Base-by-base conservation (phyloP, 2,888 invertebrate genomes). In the Sicus ferrugineus region DNA sequence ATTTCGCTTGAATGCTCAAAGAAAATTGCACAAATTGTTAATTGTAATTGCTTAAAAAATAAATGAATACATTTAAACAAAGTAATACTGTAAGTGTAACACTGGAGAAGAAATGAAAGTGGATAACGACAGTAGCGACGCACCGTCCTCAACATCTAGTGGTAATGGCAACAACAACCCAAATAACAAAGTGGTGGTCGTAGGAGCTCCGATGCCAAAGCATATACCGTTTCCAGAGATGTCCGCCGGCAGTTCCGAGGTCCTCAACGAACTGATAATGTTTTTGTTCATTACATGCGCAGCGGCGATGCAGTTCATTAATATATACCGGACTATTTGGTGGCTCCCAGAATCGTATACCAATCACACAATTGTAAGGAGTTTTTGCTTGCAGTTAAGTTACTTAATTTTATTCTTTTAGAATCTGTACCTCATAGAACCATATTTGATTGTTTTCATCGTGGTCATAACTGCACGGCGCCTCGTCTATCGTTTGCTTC, bases 271-370 rank as follows among this genome's bases (percentile, higher is more conserved):
- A 85, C 86, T 90, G 2, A 89, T 96, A 79, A 92, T 95, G 82
- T 92, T 96, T 83, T 85, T 92, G 14, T 95, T 94, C 81, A 92
- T 92, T 0, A 84, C 92, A 30, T 88, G 93, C 54, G 91, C 93
- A 0, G 91, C 94, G 26, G 92, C 91, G 67, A 88, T 97, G 68
- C 98, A 99, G 86, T 95, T 97, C 82, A 88, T 98, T 52, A 96
- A 98, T 86, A 88, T 98, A 46, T 98, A 98, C 82, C 90, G 96
- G 76, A 97, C 96, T 2, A 93, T 95, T 16, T 99, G 97, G 97
- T 99, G 98, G 98, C 85, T 98, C 66, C 96, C 97, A 0, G 92
- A 97, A 81, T 96, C 97, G 0, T 92, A 95, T 81, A 93, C 92
- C 71, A 91, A 90, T 79, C 93, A 95, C 81, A 92, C 94, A 71